Evolutionary conservation across 2,797 vertebrate species (phyloP).

Genomic region (Danio albolineatus): DNA sequence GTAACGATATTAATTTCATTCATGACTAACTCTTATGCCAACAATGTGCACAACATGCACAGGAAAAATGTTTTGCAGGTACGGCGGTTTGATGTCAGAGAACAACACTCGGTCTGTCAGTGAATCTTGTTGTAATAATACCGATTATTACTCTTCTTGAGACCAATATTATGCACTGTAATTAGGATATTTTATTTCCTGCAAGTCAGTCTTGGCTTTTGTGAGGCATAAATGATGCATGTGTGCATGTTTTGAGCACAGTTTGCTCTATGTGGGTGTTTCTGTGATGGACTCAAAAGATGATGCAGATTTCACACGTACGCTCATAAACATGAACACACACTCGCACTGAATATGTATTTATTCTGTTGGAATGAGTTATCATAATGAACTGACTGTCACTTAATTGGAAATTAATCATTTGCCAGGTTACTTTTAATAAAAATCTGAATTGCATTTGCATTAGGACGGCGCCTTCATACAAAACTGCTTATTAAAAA

Average conservation of each 20-base stretch:
- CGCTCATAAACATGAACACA: conserved; percentile 53
- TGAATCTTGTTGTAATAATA: conserved; percentile 56
- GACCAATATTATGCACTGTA: neutral
- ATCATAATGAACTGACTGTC: conserved; percentile 1
- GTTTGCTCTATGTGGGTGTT: conserved; percentile 55
- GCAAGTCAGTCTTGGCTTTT: neutral
- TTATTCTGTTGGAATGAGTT: conserved; percentile 34
- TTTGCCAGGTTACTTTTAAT: conserved; percentile 41
- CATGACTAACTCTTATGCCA: neutral
- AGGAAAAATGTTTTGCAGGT: conserved; percentile 67
- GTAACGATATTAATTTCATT: neutral
- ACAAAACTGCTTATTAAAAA: conserved; percentile 13
- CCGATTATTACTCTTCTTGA: conserved; percentile 31
- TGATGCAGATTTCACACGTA: conserved; percentile 54
- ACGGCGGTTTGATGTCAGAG: conserved; percentile 53
- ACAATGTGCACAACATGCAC: conserved; percentile 61
- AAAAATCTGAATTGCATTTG: conserved; percentile 8
- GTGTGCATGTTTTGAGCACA: conserved; percentile 36
- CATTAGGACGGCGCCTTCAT: conserved; percentile 18
- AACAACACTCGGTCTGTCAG: conserved; percentile 33
- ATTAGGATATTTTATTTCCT: neutral
- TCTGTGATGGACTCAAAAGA: conserved; percentile 56
- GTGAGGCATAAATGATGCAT: conserved; percentile 11
- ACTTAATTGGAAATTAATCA: conserved; percentile 28
- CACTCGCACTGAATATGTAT: conserved; percentile 47